Base-by-base conservation (phyloP, 2,888 invertebrate genomes). In the Sinodicranocentrus sp. region DNA sequence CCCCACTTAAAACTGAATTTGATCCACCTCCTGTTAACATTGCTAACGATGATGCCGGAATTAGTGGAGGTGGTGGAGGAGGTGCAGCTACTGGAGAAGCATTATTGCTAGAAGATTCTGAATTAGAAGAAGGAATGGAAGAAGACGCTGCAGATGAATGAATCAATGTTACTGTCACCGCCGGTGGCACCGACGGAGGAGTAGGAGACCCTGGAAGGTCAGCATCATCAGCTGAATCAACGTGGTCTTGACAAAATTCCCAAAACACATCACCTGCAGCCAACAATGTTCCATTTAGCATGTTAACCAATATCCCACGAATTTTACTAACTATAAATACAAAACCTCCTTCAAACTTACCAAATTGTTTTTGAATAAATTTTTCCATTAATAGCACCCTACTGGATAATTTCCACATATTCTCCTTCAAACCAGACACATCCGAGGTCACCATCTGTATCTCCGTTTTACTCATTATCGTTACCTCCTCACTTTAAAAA, bases 381-480 rank as follows among this genome's bases (percentile, higher is more conserved):
- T 85, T 84, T 48, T 87, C 87, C 67, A 87, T 79, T 15, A 87
- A 71, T 52, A 79, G 82, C 25, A 87, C 82, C 54, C 87, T 72
- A 10, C 84, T 76, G 2, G 79, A 84, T 13, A 87, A 59, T 67
- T 87, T 84, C 85, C 85, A 86, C 73, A 86, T 82, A 25, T 77
- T 82, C 44, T 84, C 85, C 39, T 85, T 86, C 23, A 86, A 15
- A 0, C 84, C 44, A 6, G 76, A 48, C 48, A 86, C 63, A 28
- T 85, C 86, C 1, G 65, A 13, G 0, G 57, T 57, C 17, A 78
- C 71, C 61, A 79, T 52, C 28, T 79, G 75, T 6, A 84, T 68
- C n/a, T 78, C 84, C 33, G 52, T 26, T 23, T 76, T 83, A 57
- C 63, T 71, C 76, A 77, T 67, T 57, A 23, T 43, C n/a, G n/a